Conservation (phyloP, 2,888 invertebrate genomes). For the Himalopsyche kuldschensis region DNA sequence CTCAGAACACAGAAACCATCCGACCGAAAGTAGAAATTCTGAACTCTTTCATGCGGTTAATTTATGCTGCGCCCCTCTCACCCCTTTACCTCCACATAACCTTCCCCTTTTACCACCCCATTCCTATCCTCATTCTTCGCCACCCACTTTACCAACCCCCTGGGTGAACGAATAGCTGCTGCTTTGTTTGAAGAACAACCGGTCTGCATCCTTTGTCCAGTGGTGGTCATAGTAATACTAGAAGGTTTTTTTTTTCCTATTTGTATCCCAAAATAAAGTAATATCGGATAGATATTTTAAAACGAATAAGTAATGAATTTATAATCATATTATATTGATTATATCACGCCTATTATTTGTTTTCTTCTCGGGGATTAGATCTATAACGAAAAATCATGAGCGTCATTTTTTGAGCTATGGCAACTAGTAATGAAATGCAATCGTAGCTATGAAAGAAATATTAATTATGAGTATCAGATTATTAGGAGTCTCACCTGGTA, state of each 20-base stretch:
- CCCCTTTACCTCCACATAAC: slow-evolving; percentile 7
- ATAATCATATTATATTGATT: too few relatives aligned
- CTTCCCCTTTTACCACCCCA: not conserved
- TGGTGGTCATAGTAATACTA: slow-evolving; percentile 2
- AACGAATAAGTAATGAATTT: too few relatives aligned
- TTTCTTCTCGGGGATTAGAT: too few relatives aligned
- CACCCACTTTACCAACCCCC: not conserved
- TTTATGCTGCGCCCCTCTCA: slow-evolving; percentile 31
- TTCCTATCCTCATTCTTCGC: slow-evolving; percentile 6
- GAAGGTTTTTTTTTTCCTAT: not conserved
- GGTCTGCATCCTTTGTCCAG: not conserved
- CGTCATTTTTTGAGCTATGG: too few relatives aligned
- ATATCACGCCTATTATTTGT: too few relatives aligned
- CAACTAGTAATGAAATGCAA: too few relatives aligned
- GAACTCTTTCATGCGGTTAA: slow-evolving; percentile 40
- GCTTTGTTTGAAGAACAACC: slow-evolving; percentile 26
- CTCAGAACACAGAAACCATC: slow-evolving; percentile 37
- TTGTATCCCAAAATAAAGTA: not conserved
- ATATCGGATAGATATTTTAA: too few relatives aligned
- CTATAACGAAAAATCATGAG: too few relatives aligned
- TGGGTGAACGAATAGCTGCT: not conserved
- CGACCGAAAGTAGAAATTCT: slow-evolving; percentile 37
- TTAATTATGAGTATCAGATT: not conserved
- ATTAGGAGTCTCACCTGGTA: slow-evolving; percentile 66
- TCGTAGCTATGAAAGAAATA: too few relatives aligned